Percentiles rank a stretch among this genome's conserved stretches.
These are phyloP conservation scores for Grantiella picta DNA, from an alignment of 2,113 vertebrate genomes.

Conservation along the genomic window DNA sequence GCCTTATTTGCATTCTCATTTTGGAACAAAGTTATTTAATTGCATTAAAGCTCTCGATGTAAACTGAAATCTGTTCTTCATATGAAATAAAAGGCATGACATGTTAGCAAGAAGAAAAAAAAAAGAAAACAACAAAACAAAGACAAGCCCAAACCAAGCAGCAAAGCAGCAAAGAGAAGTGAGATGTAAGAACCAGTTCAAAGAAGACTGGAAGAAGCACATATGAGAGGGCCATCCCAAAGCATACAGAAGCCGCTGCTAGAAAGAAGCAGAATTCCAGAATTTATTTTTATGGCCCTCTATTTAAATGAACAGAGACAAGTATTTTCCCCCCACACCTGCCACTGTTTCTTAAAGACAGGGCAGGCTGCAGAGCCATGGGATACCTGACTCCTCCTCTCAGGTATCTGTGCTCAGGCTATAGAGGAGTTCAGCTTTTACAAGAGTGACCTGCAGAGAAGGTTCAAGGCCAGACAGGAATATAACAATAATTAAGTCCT, in stretches of 20 bases:
- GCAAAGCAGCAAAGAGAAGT: not conserved
- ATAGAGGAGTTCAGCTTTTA: not conserved
- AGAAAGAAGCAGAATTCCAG: not conserved
- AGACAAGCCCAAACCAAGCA: not conserved
- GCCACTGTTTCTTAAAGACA: not conserved
- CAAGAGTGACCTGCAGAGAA: not conserved
- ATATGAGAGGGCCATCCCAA: not conserved
- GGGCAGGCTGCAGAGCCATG: not conserved
- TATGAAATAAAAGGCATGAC: not conserved
- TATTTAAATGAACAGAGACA: not conserved
- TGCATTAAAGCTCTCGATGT: not conserved
- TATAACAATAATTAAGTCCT: not conserved
- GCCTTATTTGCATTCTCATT: not conserved
- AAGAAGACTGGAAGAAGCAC: not conserved
- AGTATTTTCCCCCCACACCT: not conserved
- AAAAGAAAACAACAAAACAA: rapidly evolving
- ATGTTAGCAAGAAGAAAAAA: not conserved
- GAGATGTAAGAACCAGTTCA: not conserved
- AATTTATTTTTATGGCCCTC: not conserved
- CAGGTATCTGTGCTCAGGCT: not conserved
- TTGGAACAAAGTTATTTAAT: not conserved
- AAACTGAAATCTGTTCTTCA: not conserved
- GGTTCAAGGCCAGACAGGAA: not conserved
- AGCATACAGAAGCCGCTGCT: not conserved
- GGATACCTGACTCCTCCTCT: not conserved